Evolutionary conservation across 2,113 vertebrate genomes (phyloP).

Genomic region (Anolis sagrei): DNA sequence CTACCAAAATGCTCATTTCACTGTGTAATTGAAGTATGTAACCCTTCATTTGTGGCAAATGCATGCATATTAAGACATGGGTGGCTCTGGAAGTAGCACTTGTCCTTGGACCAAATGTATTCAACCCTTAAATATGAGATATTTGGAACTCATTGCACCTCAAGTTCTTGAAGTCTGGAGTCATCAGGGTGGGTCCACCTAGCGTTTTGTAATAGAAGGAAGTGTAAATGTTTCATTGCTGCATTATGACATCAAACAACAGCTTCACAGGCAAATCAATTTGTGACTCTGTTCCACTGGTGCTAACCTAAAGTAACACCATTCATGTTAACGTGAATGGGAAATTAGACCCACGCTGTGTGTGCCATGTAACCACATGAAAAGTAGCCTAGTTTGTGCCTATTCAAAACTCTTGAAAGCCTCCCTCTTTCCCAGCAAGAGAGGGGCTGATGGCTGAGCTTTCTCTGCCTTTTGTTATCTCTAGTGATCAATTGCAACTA

Average conservation of each 20-base stretch:
- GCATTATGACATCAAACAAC: constrained; percentile 55
- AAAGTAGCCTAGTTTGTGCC: background rate
- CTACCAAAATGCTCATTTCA: constrained; percentile 8
- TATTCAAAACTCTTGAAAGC: background rate
- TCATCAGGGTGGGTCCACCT: constrained; percentile 61
- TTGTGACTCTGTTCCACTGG: constrained; percentile 40
- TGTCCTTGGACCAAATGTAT: constrained; percentile 48
- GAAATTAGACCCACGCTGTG: background rate
- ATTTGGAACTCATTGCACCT: constrained; percentile 55
- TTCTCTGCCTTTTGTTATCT: background rate
- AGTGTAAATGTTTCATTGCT: constrained; percentile 54
- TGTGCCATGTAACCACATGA: background rate
- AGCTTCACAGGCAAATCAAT: constrained; percentile 25
- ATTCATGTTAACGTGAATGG: background rate
- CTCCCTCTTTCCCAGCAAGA: background rate
- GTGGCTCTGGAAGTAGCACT: constrained; percentile 23
- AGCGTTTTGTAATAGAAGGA: constrained; percentile 27
- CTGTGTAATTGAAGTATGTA: constrained; percentile 30
- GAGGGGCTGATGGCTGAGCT: background rate
- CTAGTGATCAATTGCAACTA: background rate
- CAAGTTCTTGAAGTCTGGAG: constrained; percentile 66
- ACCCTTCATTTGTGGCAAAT: constrained; percentile 29
- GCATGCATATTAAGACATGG: constrained; percentile 36
- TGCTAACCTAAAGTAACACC: constrained; percentile 43
- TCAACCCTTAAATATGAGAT: background rate